These are phyloP conservation scores for Tuberolachnus salignus DNA, from an alignment of 2,888 invertebrate genomes.

Conservation along the genomic window DNA sequence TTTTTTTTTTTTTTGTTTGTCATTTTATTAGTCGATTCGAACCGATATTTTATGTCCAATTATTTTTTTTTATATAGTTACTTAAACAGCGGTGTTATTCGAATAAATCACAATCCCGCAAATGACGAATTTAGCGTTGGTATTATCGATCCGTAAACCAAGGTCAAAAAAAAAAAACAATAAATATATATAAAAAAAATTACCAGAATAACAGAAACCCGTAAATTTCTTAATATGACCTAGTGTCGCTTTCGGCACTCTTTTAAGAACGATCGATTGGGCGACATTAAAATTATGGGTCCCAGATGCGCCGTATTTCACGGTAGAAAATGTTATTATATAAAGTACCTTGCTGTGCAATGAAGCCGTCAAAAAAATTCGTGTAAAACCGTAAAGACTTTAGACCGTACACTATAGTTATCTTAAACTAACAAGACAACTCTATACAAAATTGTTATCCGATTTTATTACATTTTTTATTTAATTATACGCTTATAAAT, in stretches of 20 bases:
- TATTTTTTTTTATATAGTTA: too few species aligned
- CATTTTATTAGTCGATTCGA: too few species aligned
- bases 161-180: not conserved
- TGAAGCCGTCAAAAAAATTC: conserved; percentile 6
- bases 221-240: not conserved
- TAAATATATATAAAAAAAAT: not conserved
- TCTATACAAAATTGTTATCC: not conserved
- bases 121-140: not conserved
- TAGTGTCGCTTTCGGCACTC: conserved; percentile 22
- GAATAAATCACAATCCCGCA: not conserved
- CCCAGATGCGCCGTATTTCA: conserved; percentile 38
- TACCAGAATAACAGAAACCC: not conserved
- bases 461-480: not conserved
- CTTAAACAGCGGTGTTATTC: too few species aligned
- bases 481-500: too few species aligned
- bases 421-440: not conserved
- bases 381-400: conserved; percentile 2
- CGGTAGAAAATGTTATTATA: conserved; percentile 30
- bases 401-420: not conserved
- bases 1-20: too few species aligned
- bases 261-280: conserved; percentile 33
- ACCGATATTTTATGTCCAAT: too few species aligned
- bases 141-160: not conserved
- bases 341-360: not conserved
- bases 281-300: conserved; percentile 39